Base-by-base conservation (phyloP, 2,797 vertebrate genomes). In the Monodelphis domestica region DNA sequence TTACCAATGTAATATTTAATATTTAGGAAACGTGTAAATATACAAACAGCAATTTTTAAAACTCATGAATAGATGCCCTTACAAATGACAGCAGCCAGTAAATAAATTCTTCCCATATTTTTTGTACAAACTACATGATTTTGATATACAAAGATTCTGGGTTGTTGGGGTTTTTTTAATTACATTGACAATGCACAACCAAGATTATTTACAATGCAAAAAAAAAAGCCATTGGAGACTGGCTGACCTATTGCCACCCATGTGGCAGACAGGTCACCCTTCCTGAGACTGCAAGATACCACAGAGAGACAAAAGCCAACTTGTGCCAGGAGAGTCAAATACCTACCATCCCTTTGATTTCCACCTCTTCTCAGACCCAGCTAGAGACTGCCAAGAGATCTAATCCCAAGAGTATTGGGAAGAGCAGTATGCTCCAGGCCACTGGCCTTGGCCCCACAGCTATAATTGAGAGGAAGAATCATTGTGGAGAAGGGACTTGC, bases 61-160 rank as follows among this genome's bases (percentile, higher is more conserved):
- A 95, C 97, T 97, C 90, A 96, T 97, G 97, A 98, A 96, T 98
- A 97, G 98, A 99, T 99, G 98, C 97, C 98, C 98, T 99, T 99
- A 99, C 98, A 99, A 99, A 99, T 99, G 99, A 99, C 98, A 99
- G 98, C 99, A 98, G 99, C 99, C 98, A 98, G 98, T 99, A 99
- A 99, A 99, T 99, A 98, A 98, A 98, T 98, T 98, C 98, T 99
- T 99, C 99, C 99, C 98, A 98, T 98, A 98, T 98, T 99, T 84
- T 84, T 98, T 98, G 98, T 98, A 99, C 98, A 98, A 99, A 98
- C 98, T 99, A 99, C 98, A 98, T 98, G 98, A 98, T 98, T 98
- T 98, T 96, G 98, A 98, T 98, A 98, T 98, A 99, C 98, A 98
- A 98, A 98, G 96, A 97, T 98, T 98, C 98, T 97, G 97, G 63